Conservation (phyloP, 30 jellyfish, hydroid and myxozoan genomes). For the Haliclystus octoradiatus region DNA sequence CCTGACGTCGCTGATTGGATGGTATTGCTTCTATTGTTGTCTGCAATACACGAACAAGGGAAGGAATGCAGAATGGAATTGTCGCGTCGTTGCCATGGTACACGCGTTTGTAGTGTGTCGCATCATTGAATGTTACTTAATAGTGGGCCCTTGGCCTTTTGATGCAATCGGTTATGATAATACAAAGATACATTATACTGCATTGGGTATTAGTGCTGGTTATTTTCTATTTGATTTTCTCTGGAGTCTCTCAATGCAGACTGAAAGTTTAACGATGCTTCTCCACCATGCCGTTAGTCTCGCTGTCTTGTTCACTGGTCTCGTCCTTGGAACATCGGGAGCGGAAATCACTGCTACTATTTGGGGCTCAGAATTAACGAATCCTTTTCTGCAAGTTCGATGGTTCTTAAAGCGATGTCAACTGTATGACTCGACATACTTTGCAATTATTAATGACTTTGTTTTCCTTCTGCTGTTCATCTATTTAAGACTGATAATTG, state of each 20-base stretch:
- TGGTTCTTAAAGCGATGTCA: slow-evolving; percentile 66
- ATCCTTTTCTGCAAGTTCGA: slow-evolving; percentile 74
- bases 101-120: slow-evolving; percentile 54
- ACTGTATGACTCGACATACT: slow-evolving; percentile 34
- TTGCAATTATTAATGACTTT: slow-evolving; percentile 58
- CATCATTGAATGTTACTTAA: slow-evolving; percentile 17
- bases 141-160: slow-evolving; percentile 62
- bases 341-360: slow-evolving; percentile 68
- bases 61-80: slow-evolving; percentile 80
- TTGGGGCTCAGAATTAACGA: slow-evolving; percentile 90
- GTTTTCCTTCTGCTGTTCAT: slow-evolving; percentile 40
- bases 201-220: slow-evolving; percentile 46
- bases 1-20: no score
- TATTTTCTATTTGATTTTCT: slow-evolving; percentile 62
- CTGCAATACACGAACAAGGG: no score
- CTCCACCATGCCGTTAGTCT: slow-evolving; percentile 74
- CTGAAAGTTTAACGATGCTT: slow-evolving; percentile 71
- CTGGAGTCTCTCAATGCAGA: slow-evolving; percentile 79
- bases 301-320: slow-evolving; percentile 55
- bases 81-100: slow-evolving; percentile 60
- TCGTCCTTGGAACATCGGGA: slow-evolving; percentile 51
- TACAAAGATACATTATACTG: slow-evolving; percentile 28
- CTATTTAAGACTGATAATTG: slow-evolving; percentile 52
- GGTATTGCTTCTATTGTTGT: no score
- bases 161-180: slow-evolving; percentile 55